Conservation (phyloP, 2,797 vertebrate species). For the Alcedo atthis region DNA sequence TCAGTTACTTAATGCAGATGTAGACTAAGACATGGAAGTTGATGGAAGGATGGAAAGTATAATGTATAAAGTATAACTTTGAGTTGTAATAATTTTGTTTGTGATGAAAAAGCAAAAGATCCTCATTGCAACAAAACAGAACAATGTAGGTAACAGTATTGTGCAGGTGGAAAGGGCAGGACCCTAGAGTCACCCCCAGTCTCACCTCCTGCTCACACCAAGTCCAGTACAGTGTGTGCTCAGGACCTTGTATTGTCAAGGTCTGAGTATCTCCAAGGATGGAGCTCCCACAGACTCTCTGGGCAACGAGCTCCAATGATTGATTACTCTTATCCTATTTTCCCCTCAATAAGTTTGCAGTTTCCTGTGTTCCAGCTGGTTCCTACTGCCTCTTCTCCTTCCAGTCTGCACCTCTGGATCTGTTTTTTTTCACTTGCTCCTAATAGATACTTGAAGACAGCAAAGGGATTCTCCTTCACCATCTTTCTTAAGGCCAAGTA, state of each 20-base stretch:
- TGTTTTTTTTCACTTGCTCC: not conserved
- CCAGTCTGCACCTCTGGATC: not conserved
- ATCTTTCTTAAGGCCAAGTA: not conserved
- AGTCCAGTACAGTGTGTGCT: not conserved
- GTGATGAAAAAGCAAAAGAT: not conserved
- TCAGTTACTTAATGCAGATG: not conserved
- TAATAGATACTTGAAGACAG: not conserved
- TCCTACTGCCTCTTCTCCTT: not conserved
- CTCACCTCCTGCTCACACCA: not conserved
- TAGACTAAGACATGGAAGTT: not conserved
- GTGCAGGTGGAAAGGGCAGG: not conserved
- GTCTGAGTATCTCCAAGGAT: not conserved
- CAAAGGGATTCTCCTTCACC: not conserved
- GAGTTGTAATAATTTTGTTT: not conserved
- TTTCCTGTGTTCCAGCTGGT: not conserved
- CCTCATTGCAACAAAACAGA: not conserved
- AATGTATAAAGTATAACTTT: not conserved
- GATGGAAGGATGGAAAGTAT: not conserved
- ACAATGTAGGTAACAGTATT: accelerated
- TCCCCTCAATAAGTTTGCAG: not conserved
- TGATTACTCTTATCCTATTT: not conserved
- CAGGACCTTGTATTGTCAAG: not conserved
- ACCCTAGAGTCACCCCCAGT: not conserved
- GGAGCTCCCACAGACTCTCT: not conserved
- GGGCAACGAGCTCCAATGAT: not conserved